Evolutionary conservation across 2,797 vertebrate species (phyloP).

Genomic region (Carduelis carduelis): DNA sequence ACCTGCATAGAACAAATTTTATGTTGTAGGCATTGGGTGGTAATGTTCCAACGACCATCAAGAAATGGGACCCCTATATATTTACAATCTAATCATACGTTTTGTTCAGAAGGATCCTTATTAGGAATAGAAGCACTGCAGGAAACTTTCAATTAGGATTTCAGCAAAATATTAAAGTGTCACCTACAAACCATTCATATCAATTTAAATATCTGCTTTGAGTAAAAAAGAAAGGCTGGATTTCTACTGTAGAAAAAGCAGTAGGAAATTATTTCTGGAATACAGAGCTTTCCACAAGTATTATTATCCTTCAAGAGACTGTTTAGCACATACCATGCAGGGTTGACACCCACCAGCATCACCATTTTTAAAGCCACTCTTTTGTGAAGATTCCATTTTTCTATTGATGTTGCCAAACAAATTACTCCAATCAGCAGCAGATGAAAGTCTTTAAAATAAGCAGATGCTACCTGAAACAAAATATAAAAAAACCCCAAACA

Average conservation of each 20-base stretch:
- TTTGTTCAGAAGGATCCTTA: background rate
- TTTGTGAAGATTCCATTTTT: constrained; percentile 94
- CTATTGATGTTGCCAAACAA: constrained; percentile 89
- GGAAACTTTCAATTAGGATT: background rate
- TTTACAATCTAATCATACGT: background rate
- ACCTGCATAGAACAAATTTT: background rate
- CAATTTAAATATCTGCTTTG: background rate
- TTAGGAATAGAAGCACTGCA: background rate
- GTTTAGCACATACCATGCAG: constrained; percentile 79
- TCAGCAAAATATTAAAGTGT: background rate
- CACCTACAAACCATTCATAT: background rate
- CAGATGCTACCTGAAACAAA: constrained; percentile 82
- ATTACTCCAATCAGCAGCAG: constrained; percentile 87
- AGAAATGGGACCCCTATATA: background rate
- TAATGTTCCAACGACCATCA: background rate
- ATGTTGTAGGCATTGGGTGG: background rate
- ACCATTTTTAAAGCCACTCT: constrained; percentile 89
- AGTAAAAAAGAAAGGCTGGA: background rate
- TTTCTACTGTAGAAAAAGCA: background rate
- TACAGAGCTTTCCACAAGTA: background rate
- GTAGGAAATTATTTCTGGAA: background rate
- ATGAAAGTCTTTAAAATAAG: constrained; percentile 94
- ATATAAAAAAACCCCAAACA: background rate
- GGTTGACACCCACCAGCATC: constrained; percentile 87
- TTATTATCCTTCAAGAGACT: background rate